Evolutionary conservation across 2,113 vertebrate genomes (phyloP), one percentile per base, ranked within the genome.

Genomic region (Pomatostomus ruficeps): DNA sequence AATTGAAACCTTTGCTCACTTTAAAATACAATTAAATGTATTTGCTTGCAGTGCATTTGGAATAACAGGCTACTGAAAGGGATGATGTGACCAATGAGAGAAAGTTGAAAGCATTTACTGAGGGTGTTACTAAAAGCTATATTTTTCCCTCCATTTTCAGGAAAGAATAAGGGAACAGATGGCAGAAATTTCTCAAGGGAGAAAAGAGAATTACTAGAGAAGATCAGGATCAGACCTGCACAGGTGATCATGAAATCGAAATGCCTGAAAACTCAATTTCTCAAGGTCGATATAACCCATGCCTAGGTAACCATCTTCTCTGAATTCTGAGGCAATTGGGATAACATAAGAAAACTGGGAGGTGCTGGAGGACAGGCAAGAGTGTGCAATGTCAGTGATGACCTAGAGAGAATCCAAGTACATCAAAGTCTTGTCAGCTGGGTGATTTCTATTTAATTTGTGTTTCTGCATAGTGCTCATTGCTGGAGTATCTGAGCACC

Each of bases 141-240:
- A 80, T 80, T 72, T 93, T 94, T 87, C 29, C 74, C 63, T 94
- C 71, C 42, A 36, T 92, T 91, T 95, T 89, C 51, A 91, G 90
- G 46, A 76, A 74, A 61, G 68, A 83, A 83, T 48, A 83, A 73
- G 43, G 62, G 85, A 85, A 80, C 95, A 94, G 95, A 97, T 95
- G 97, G 96, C 88, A 93, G 91, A 96, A 94, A 96, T 96, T 96
- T 97, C 97, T 96, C 96, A 95, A 72, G 94, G 81, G 97, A 96
- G 58, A 91, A 92, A 92, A 94, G 45, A 38, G 86, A 96, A 96
- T 96, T 97, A 93, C 88, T 83, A 72, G 77, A 78, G 91, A 93
- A 96, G 95, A 96, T 94, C 94, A 87, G 92, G 88, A 96, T 96
- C 90, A 94, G 93, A 95, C 96, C 93, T 91, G 63, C 90, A 91